Evolutionary conservation across 1,140 invertebrate genomes (phyloP).

Genomic region (Chymomyza costata): DNA sequence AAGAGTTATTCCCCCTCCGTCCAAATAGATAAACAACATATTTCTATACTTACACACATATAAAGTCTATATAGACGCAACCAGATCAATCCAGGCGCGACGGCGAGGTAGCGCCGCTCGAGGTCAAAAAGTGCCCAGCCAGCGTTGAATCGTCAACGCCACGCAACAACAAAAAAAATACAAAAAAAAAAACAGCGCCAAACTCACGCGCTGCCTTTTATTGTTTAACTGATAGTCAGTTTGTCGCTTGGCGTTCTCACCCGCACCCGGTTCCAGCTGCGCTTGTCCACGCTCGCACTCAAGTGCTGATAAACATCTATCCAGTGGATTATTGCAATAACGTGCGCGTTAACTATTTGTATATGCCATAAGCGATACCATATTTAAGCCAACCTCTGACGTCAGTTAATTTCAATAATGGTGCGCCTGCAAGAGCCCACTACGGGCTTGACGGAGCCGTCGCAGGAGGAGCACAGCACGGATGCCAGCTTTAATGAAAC

Average conservation of each 20-base stretch:
- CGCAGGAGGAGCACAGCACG: background rate
- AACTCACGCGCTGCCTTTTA: slow-evolving; percentile 59
- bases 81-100: background rate
- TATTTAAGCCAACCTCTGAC: slow-evolving; percentile 34
- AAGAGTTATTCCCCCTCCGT: slow-evolving; percentile 17
- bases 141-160: background rate
- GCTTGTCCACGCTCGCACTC: too few relatives aligned
- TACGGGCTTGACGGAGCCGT: slow-evolving; percentile 6
- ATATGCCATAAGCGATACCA: slow-evolving; percentile 52
- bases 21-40: slow-evolving; percentile 8
- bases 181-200: too few relatives aligned
- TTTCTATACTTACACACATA: too few relatives aligned
- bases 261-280: too few relatives aligned
- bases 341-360: slow-evolving; percentile 65
- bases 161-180: slow-evolving; percentile 9
- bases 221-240: slow-evolving; percentile 59
- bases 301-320: slow-evolving; percentile 57
- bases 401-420: slow-evolving; percentile 52
- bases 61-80: too few relatives aligned
- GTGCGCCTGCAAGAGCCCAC: slow-evolving; percentile 35
- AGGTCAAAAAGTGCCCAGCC: background rate
- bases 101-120: slow-evolving; percentile 4
- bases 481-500: slow-evolving; percentile 59
- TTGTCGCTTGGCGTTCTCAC: slow-evolving; percentile 1
- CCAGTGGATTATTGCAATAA: slow-evolving; percentile 46